Base-by-base conservation (phyloP, 2,888 invertebrate genomes). In the Rosalia funebris region DNA sequence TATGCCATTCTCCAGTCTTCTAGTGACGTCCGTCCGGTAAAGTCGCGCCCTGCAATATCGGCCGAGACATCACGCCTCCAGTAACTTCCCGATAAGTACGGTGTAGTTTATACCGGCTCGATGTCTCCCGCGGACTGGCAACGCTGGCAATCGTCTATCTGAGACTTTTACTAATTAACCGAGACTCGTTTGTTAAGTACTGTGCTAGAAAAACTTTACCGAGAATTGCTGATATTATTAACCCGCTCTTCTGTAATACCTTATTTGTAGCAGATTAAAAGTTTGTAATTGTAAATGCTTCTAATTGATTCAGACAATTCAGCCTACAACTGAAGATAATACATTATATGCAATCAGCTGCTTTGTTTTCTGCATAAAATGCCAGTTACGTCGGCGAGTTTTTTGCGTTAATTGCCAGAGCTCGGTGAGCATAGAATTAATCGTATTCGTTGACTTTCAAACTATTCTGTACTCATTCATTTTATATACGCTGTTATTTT, bases 211-310 rank as follows among this genome's bases (percentile, higher is more conserved):
- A 25, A 73, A 75, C 68, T 66, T 70, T 73, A 70, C 74, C 63
- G 60, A 63, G 74, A 74, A 74, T 68, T 62, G 72, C 70, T 63
- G 71, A 71, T 72, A 69, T 70, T 71, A 71, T 70, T 71, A 69
- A 62, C 65, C 62, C 61, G 69, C 65, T 66, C 68, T 58, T 65
- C 64, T 66, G 68, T 68, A 71, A 63, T 71, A 66, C 75, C 76
- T 75, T 74, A 75, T 76, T 76, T 75, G 75, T 75, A 73, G 65
- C 67, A 71, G 74, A 74, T 73, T 75, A 74, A 74, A 73, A 70
- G 71, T 76, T 74, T 73, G 71, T 75, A 74, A 75, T 75, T 75
- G 71, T 73, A 71, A 75, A 75, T 74, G 69, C 66, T 62, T 62
- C 70, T 72, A 74, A 75, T 75, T 72, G 71, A 75, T 72, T 73